phyloP scores from a whole-genome alignment of 2,113 vertebrate species.

The Syrrhaptes paradoxus region DNA sequence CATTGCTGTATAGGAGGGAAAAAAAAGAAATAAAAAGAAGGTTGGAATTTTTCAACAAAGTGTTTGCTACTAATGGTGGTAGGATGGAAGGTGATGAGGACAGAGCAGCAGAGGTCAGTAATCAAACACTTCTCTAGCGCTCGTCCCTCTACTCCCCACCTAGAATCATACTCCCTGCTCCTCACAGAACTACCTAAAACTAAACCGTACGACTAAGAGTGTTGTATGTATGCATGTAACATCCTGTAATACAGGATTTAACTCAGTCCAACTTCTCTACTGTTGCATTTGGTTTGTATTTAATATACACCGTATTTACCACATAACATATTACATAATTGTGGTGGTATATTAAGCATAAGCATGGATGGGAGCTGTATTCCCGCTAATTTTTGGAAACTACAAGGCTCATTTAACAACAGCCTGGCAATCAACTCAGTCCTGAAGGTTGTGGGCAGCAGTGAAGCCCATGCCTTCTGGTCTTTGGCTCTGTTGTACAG shows the following conservation, averaged over 20 bases:
- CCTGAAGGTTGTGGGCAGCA: neutral
- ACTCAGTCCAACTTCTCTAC: neutral
- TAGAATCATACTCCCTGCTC: neutral
- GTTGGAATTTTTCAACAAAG: neutral
- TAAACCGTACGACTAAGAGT: neutral
- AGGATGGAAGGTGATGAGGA: neutral
- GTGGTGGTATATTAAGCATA: neutral
- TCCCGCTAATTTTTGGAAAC: neutral
- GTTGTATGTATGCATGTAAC: fast-evolving
- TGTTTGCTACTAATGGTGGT: neutral
- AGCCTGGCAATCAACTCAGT: neutral
- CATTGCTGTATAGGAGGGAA: neutral
- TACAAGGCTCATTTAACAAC: neutral
- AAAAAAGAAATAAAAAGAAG: neutral
- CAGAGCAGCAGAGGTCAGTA: neutral
- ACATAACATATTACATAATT: neutral
- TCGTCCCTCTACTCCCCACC: neutral
- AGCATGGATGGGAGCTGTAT: neutral
- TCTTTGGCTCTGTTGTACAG: neutral
- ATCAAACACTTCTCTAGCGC: neutral
- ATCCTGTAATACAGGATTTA: neutral
- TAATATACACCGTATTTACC: neutral
- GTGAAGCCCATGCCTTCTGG: neutral
- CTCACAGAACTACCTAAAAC: neutral
- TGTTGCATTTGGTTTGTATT: neutral